A percentile compares a stretch with the other conserved stretches of the same genome.
Conservation (phyloP, 2,113 vertebrate species). For the Cairina moschata region DNA sequence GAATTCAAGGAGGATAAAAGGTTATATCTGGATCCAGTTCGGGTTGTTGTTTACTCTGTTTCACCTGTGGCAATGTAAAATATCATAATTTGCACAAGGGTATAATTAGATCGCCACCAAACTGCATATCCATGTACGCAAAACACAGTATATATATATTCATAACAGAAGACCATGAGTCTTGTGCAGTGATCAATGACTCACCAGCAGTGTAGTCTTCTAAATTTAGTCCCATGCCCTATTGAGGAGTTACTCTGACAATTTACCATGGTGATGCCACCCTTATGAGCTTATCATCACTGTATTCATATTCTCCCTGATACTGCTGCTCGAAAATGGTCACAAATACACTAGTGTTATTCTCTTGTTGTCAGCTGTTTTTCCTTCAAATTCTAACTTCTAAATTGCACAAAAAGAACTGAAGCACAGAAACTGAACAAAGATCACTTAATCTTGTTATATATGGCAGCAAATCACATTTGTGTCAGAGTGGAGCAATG, state of each 20-base stretch:
- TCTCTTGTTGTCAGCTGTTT: not conserved
- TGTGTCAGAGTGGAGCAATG: not conserved
- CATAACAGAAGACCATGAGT: not conserved
- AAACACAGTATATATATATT: not conserved
- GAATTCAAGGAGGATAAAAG: not conserved
- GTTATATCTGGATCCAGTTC: not conserved
- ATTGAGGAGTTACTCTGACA: slow-evolving; percentile 40
- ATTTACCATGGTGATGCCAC: slow-evolving; percentile 62
- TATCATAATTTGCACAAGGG: not conserved
- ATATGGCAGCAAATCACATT: slow-evolving; percentile 1
- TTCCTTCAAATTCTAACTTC: not conserved
- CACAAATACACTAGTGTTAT: not conserved
- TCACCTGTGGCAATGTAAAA: not conserved
- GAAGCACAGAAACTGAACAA: not conserved
- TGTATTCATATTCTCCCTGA: not conserved
- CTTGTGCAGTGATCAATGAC: slow-evolving; percentile 42
- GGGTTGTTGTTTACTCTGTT: not conserved
- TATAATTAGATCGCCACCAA: fast-evolving
- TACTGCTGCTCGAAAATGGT: not conserved
- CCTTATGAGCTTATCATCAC: slow-evolving; percentile 35
- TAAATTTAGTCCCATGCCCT: slow-evolving; percentile 48
- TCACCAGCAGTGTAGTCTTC: slow-evolving; percentile 43
- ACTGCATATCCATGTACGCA: not conserved
- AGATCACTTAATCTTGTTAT: slow-evolving; percentile 29
- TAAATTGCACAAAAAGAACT: not conserved